phyloP scores from a whole-genome alignment of 2,888 invertebrate genomes.

The Clusia tigrina region DNA sequence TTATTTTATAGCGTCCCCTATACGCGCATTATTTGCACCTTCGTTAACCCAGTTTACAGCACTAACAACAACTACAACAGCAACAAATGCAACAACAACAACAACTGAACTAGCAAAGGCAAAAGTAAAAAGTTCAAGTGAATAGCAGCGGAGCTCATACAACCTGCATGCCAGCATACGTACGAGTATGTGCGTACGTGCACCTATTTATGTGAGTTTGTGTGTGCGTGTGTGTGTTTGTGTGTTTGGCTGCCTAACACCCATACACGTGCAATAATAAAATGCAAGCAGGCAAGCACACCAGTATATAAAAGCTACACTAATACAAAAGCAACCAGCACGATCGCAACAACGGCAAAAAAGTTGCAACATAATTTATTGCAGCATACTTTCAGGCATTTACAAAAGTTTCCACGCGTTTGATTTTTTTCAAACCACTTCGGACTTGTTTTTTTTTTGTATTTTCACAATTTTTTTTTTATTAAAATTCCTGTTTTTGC shows the following conservation, averaged over 20 bases:
- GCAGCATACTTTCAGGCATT: not conserved
- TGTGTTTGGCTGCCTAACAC: not conserved
- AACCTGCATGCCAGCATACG: not conserved
- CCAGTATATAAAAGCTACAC: not conserved
- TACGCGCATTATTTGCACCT: constrained; percentile 4
- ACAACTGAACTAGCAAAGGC: not conserved
- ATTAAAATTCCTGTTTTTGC: too few relatives aligned
- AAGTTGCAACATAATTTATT: not conserved
- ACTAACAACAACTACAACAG: not conserved
- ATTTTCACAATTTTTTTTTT: too few relatives aligned
- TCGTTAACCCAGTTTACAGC: constrained; percentile 11
- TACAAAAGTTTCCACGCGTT: not conserved
- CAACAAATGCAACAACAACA: not conserved
- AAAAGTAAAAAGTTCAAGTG: constrained; percentile 7
- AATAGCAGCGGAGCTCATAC: constrained; percentile 2
- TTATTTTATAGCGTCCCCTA: constrained; percentile 3
- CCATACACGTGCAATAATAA: constrained; percentile 1
- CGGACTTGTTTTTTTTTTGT: not conserved
- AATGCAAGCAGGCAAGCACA: constrained; percentile 11
- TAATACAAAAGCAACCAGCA: not conserved
- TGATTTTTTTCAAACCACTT: not conserved
- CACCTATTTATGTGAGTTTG: not conserved
- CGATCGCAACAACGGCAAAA: not conserved
- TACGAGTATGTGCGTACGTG: not conserved
- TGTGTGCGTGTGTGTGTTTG: not conserved